Conservation (phyloP, 2,113 vertebrate species). For the Labeo rohita region DNA sequence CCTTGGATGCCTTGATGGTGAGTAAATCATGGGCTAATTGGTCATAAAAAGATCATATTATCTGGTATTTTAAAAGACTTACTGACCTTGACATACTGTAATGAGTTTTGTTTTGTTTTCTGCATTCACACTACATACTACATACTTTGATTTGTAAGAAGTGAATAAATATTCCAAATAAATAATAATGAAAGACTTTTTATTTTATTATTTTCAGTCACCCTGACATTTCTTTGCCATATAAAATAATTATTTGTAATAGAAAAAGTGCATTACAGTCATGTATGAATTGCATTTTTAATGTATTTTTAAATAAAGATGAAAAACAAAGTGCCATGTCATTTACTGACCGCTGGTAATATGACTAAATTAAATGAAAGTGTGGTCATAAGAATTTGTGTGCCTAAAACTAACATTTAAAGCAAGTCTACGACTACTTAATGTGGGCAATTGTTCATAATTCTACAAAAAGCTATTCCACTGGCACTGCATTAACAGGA, state of each 20-base stretch:
- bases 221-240: background rate
- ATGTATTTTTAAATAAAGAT: background rate
- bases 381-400: background rate
- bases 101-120: background rate
- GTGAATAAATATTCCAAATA: background rate
- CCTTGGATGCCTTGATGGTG: no score
- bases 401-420: background rate
- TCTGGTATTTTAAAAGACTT: background rate
- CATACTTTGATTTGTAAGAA: background rate
- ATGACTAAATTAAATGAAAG: background rate
- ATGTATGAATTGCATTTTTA: background rate
- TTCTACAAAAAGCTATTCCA: background rate
- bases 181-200: background rate
- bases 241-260: no score
- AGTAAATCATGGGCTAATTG: no score
- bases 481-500: conserved; percentile 1
- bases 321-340: background rate
- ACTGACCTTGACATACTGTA: no score
- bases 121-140: background rate
- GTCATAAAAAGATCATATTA: background rate
- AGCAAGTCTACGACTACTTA: background rate
- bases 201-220: background rate
- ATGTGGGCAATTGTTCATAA: background rate
- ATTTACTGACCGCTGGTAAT: background rate
- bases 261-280: background rate